phyloP scores from a whole-genome alignment of 1,140 invertebrate species.

The Argopecten irradians region DNA sequence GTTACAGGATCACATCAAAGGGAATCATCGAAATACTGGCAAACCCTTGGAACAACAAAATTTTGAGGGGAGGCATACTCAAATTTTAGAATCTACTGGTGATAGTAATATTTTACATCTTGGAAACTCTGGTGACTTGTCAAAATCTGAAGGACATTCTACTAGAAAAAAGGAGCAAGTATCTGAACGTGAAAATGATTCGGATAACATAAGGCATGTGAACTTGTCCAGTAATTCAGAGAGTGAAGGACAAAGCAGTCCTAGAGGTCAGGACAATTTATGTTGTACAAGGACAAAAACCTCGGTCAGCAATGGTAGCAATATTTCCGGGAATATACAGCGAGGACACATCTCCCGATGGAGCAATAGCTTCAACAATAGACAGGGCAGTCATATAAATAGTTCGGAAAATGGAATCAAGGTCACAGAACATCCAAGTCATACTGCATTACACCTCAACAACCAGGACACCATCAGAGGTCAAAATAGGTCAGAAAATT shows the following conservation, averaged over 20 bases:
- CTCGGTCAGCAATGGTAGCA: background rate
- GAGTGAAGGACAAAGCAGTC: background rate
- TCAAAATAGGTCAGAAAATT: background rate
- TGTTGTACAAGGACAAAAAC: background rate
- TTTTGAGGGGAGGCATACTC: background rate
- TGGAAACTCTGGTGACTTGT: background rate
- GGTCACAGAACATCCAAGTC: background rate
- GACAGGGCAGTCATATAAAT: too few relatives aligned
- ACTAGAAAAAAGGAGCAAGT: background rate
- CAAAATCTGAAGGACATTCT: background rate
- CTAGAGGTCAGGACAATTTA: background rate
- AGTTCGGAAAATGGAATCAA: too few relatives aligned
- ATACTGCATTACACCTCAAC: background rate
- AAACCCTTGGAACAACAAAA: background rate
- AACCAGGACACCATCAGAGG: background rate
- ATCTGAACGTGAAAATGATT: background rate
- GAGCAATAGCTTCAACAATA: background rate
- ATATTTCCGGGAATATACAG: background rate
- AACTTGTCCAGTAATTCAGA: background rate
- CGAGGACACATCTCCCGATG: background rate
- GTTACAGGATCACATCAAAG: background rate
- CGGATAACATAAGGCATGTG: background rate
- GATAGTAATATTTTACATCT: too few relatives aligned
- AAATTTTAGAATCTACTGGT: background rate
- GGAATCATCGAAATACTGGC: background rate